phyloP scores from a whole-genome alignment of 2,888 invertebrate genomes.

The Apomyelois bistriatella region DNA sequence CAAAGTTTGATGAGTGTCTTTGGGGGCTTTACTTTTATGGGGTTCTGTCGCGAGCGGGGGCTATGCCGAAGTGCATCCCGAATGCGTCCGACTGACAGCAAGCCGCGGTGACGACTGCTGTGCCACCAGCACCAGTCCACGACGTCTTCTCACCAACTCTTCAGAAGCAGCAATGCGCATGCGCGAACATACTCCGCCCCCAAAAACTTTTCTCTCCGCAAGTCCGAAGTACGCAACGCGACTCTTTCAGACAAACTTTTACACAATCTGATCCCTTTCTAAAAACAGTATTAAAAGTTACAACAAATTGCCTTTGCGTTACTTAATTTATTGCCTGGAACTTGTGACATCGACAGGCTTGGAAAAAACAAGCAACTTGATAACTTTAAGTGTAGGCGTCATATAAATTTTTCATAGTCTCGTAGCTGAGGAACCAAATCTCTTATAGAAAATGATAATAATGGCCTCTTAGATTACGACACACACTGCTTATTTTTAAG shows the following conservation, averaged over 20 bases:
- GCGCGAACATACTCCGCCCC: conserved; percentile 57
- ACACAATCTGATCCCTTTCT: conserved; percentile 27
- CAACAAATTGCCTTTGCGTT: conserved; percentile 24
- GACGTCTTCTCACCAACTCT: conserved; percentile 63
- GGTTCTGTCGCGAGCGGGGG: conserved; percentile 30
- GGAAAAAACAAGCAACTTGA: not conserved
- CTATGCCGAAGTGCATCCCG: conserved; percentile 48
- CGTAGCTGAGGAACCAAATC: too few relatives aligned
- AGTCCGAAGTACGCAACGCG: conserved; percentile 25
- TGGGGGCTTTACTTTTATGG: conserved; percentile 23
- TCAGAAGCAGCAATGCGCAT: conserved; percentile 52
- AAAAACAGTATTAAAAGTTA: conserved; percentile 24
- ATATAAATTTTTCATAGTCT: not conserved
- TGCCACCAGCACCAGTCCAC: conserved; percentile 47
- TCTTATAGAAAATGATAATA: not conserved
- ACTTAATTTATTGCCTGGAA: conserved; percentile 20
- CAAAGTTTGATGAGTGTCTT: conserved; percentile 24
- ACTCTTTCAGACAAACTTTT: conserved; percentile 36
- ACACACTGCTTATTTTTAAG: too few relatives aligned
- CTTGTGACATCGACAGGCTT: conserved; percentile 10
- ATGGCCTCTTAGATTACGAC: too few relatives aligned
- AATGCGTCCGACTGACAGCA: conserved; percentile 58
- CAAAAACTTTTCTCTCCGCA: conserved; percentile 53
- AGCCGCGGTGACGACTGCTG: conserved; percentile 64
- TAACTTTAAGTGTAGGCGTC: not conserved